Evolutionary conservation across 2,888 invertebrate species (phyloP), one percentile per base, ranked within the genome.

Genomic region (Nymphalis polychloros): DNA sequence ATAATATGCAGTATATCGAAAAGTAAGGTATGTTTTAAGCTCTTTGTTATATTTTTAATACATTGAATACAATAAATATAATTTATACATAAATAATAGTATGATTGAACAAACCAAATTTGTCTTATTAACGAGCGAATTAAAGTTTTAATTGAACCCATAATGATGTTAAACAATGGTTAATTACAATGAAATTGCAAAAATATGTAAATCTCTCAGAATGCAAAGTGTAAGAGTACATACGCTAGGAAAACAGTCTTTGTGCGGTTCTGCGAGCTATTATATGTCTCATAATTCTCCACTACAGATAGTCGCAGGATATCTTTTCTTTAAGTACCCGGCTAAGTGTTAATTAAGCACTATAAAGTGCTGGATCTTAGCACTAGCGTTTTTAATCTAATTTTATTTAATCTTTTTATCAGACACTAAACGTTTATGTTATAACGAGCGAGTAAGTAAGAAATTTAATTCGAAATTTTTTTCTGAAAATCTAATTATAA

Each of bases 331-430:
- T 66, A 68, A 70, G 66, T 63, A 64, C 63, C 64, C 63, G 65
- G 57, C 60, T 70, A 68, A 70, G 72, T 67, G 72, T 70, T 72
- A 72, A 72, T 72, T 72, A 72, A 72, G 70, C 59, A 66, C 70
- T 64, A 66, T 65, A 64, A 64, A 60, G 55, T 69, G 68, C 63
- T 63, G 61, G 60, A 65, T 63, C 65, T 66, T 72, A 70, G 68
- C 70, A 72, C 66, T 64, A 50, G 53, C 59, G 57, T 65, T 59
- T 68, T 67, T 53, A 67, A 69, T 62, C 63, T 55, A 35, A 57
- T 35, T 41, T 41, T 41, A 41, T 57, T 57, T 57, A 41, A 57
- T 57, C 8, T 19, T 57, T 57, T 41, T 41, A 57, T 57, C 57
- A 10, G 57, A 41, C 41, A 57, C 41, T 57, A 57, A 57, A 19